Base-by-base conservation (phyloP, 2,797 vertebrate species). In the Malurus leucopterus region DNA sequence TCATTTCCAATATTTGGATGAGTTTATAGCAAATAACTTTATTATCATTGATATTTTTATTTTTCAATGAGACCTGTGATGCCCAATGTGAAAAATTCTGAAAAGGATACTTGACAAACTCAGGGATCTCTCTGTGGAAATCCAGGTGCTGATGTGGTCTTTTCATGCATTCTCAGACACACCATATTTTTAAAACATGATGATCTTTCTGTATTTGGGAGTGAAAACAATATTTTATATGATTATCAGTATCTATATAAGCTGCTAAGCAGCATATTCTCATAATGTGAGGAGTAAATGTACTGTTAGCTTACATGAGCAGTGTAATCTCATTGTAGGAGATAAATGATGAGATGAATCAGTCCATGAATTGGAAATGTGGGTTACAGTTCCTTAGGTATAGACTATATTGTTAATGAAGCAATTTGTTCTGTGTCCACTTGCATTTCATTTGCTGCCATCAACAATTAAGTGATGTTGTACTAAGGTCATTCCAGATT, bases 371-470 rank as follows among this genome's bases (percentile, higher is more conserved):
- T 86, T 88, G 78, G 90, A 95, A 95, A 95, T 87, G 72, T 68
- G 72, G 77, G 82, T 94, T 95, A 83, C 34, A 75, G 68, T 93
- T 95, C 90, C 84, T 89, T 89, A 96, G 92, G 81, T 95, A 73
- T 75, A 86, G 73, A 77, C 88, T 90, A 34, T 82, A 95, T 92
- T 85, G 92, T 92, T 97, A 97, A 97, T 96, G 95, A 97, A 97
- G 91, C 89, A 96, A 97, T 98, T 98, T 97, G 96, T 97, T 97
- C 91, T 95, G 71, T 61, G 93, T 97, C 97, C 95, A 95, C 86
- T 97, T 90, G 92, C 93, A 97, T 98, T 97, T 97, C 77, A 91
- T 94, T 97, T 94, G 63, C 95, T 97, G 95, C 94, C 95, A 97
- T 95, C 95, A 96, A 95, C 63, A 88, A 96, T 97, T 96, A 97